Evolutionary conservation across 23 tunicate species (phyloP).

Genomic region (Phallusia fumigata): DNA sequence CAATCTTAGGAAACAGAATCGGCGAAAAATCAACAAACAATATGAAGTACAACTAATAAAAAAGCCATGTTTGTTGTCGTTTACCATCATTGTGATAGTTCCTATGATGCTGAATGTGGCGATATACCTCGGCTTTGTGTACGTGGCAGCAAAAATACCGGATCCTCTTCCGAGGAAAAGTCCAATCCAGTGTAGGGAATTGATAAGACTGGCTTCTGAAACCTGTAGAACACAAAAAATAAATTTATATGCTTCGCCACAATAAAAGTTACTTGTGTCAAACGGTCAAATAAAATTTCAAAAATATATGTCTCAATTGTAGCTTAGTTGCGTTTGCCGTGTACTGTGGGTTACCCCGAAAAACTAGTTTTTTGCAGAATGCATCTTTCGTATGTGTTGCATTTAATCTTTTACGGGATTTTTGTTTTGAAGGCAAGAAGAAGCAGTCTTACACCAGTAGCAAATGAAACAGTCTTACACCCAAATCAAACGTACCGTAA

Average conservation of each 20-base stretch:
- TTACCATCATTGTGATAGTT: constrained; percentile 31
- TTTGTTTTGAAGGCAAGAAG: no score
- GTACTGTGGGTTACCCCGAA: no score
- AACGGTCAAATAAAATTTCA: no score
- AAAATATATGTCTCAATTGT: no score
- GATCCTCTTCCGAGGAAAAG: constrained; percentile 17
- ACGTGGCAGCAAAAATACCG: constrained; percentile 17
- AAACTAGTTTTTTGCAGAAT: no score
- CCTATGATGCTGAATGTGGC: neutral
- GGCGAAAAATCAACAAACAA: neutral
- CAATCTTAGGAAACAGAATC: neutral
- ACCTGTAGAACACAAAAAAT: constrained; percentile 7
- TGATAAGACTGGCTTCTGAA: constrained; percentile 11
- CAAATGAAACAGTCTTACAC: no score
- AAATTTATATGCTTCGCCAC: no score
- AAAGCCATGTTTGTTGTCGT: neutral
- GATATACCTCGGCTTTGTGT: constrained; percentile 13
- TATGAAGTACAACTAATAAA: neutral
- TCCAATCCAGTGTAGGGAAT: constrained; percentile 28
- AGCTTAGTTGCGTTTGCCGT: no score
- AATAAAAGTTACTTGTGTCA: no score
- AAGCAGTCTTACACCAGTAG: no score
- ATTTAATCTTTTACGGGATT: no score
- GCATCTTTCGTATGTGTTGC: no score
- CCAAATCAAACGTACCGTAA: constrained; percentile 15